A percentile compares a stretch with the other conserved stretches of the same genome.
These are phyloP conservation scores for Dipodomys merriami DNA, from an alignment of 2,113 vertebrate genomes.

Conservation along the genomic window DNA sequence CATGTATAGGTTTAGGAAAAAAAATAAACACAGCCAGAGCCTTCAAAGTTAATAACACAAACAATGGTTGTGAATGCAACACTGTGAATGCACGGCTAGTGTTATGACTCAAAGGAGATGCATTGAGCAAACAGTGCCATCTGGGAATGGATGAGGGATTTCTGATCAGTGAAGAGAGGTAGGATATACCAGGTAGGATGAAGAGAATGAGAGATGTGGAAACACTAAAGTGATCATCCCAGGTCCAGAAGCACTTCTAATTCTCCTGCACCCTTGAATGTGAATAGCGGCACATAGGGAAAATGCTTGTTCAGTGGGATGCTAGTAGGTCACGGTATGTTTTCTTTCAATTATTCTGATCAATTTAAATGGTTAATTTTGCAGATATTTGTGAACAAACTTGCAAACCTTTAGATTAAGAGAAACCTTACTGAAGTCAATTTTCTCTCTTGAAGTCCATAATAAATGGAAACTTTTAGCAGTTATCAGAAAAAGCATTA, in stretches of 20 bases:
- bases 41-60: slow-evolving; percentile 31
- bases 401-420: neutral
- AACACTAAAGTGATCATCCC: neutral
- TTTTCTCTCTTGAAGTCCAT: neutral
- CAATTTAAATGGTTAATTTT: slow-evolving; percentile 28
- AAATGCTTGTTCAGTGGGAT: neutral
- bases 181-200: neutral
- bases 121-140: neutral
- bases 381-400: neutral
- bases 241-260: neutral
- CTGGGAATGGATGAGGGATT: neutral
- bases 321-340: neutral
- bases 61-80: neutral
- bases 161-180: neutral
- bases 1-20: neutral
- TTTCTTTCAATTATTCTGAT: neutral
- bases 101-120: neutral
- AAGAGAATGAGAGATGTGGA: no score
- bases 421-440: neutral
- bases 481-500: slow-evolving; percentile 29
- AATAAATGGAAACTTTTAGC: neutral
- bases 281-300: rapidly evolving
- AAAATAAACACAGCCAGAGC: neutral
- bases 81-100: neutral
- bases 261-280: neutral